Percentiles rank a stretch among this genome's conserved stretches.
phyloP scores from a whole-genome alignment of 2,797 vertebrate genomes.

The Acipenser oxyrinchus region DNA sequence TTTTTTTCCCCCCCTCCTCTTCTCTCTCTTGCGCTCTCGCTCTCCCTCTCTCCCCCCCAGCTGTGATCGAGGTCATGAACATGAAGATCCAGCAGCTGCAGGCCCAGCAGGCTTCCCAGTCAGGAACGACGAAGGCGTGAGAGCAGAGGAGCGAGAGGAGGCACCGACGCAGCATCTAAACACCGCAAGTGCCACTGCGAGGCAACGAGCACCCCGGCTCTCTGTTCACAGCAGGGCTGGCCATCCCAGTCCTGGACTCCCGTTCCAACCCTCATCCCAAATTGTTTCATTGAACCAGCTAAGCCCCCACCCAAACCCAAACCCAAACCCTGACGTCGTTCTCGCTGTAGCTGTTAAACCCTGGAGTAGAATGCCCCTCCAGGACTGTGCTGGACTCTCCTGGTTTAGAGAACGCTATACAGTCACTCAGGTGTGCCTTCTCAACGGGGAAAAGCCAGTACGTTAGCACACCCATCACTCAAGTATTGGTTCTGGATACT shows the following conservation, averaged over 20 bases:
- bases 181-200: too few relatives aligned
- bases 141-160: background rate
- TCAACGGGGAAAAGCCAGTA: background rate
- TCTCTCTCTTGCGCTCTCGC: slow-evolving; percentile 9
- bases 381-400: too few relatives aligned
- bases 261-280: too few relatives aligned
- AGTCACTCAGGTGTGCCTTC: background rate
- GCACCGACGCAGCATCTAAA: background rate
- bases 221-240: too few relatives aligned
- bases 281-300: too few relatives aligned
- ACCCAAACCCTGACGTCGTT: too few relatives aligned
- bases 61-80: slow-evolving; percentile 83
- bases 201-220: too few relatives aligned
- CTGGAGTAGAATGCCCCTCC: too few relatives aligned
- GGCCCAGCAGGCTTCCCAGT: slow-evolving; percentile 65
- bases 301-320: too few relatives aligned
- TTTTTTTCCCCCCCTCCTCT: background rate
- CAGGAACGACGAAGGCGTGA: slow-evolving; percentile 67
- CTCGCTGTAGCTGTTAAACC: too few relatives aligned
- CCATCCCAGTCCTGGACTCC: too few relatives aligned
- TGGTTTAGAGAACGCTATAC: too few relatives aligned
- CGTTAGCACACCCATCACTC: background rate
- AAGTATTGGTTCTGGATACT: background rate
- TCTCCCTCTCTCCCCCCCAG: slow-evolving; percentile 42
- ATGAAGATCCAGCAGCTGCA: slow-evolving; percentile 85